Percentiles rank a stretch among this genome's conserved stretches.
Evolutionary conservation across 2,113 vertebrate genomes (phyloP).

Genomic region (Panthera leo): DNA sequence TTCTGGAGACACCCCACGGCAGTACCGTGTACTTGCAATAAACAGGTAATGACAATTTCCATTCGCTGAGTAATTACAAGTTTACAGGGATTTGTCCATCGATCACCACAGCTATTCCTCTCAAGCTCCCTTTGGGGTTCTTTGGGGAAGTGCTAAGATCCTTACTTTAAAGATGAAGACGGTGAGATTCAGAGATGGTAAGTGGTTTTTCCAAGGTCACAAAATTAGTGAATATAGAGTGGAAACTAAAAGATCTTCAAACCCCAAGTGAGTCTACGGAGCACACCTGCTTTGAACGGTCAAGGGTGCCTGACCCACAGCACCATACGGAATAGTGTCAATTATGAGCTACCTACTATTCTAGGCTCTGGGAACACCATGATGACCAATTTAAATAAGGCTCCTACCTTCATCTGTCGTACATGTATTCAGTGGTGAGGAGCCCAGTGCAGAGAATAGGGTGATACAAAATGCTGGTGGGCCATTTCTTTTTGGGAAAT

Average conservation of each 20-base stretch:
- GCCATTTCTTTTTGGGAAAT: background rate
- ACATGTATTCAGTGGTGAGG: background rate
- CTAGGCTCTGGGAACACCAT: background rate
- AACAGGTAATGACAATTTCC: background rate
- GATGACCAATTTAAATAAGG: background rate
- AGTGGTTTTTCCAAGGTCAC: background rate
- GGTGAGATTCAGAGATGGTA: background rate
- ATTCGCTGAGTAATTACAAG: background rate
- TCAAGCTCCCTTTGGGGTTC: background rate
- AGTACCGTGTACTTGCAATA: no score
- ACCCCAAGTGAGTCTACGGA: background rate
- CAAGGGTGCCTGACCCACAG: background rate
- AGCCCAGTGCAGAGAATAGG: background rate
- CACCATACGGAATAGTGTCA: background rate
- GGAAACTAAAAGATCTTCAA: background rate
- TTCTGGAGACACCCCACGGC: background rate
- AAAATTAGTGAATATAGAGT: background rate
- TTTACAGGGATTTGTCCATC: background rate
- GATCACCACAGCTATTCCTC: background rate
- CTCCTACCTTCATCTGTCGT: background rate
- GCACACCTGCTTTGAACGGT: background rate
- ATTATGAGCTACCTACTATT: background rate
- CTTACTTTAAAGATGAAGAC: background rate
- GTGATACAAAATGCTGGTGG: background rate
- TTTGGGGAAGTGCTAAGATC: background rate